Evolutionary conservation across 2,888 invertebrate species (phyloP), one percentile per base, ranked within the genome.

Genomic region (Gastracanthus pulcherrimus): DNA sequence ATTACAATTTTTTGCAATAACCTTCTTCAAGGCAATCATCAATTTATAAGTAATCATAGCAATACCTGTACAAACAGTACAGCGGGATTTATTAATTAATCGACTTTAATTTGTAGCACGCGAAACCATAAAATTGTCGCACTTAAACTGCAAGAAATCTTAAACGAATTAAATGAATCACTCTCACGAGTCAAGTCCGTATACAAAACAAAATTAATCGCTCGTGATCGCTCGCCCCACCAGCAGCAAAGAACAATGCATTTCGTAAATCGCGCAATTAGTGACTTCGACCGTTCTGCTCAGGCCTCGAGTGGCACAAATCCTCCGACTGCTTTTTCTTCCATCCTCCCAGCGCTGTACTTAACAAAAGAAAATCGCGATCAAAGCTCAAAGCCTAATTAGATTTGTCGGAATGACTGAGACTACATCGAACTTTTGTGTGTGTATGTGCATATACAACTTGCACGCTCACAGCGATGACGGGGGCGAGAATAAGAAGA

Each of bases 381-480:
- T 66, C 5, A 16, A 66, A 45, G 41, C 31, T 66, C 5, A 16
- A 66, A 45, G 41, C 31, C 38, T 58, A 71, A 71, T 71, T 58
- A 58, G 13, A 9, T 26, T 19, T 13, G 55, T 13, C 34, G 41
- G 55, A 55, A 36, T 55, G 23, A 26, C 2, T 7, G 55, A 55
- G 11, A 26, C 55, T 55, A 55, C 55, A 1, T 7, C n/a, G 26
- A 23, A 23, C 23, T 55, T 55, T 55, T 55, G 51, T 23, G 11
- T 5, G 19, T 7, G 23, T 26, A n/a, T n/a, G n/a, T n/a, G n/a
- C n/a, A n/a, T n/a, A n/a, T n/a, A n/a, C n/a, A n/a, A n/a, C n/a
- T n/a, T n/a, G n/a, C n/a, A n/a, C n/a, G n/a, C n/a, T n/a, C n/a
- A n/a, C n/a, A n/a, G 23, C 23, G 51, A 41, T 41, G 41, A 41